These are phyloP conservation scores for Gambusia holbrooki DNA, from an alignment of 2,113 vertebrate species.

Conservation along the genomic window DNA sequence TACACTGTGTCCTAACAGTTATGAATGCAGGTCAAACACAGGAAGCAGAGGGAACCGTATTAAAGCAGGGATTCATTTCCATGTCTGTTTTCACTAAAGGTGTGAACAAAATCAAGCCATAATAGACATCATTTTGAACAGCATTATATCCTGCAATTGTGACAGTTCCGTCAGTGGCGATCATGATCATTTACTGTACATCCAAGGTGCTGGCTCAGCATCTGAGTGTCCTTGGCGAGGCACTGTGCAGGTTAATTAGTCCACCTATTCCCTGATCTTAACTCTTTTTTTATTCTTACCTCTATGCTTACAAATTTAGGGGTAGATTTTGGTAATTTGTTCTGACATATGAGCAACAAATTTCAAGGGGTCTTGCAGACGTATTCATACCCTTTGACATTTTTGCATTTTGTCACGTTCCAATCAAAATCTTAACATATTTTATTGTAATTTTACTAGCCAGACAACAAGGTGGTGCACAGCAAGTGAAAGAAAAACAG, in stretches of 20 bases:
- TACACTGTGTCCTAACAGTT: constrained; percentile 10
- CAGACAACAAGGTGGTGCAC: not conserved
- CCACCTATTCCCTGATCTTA: constrained; percentile 62
- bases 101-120: constrained; percentile 1
- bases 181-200: constrained; percentile 19
- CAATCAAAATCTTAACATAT: not conserved
- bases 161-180: too few species aligned
- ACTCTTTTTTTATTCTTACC: constrained; percentile 29
- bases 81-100: not conserved
- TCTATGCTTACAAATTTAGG: not conserved
- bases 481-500: too few species aligned
- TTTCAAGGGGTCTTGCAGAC: constrained; percentile 1
- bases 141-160: not conserved
- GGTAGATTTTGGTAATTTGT: constrained; percentile 6
- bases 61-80: not conserved
- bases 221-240: constrained; percentile 44
- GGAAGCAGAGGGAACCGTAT: not conserved
- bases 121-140: constrained; percentile 1
- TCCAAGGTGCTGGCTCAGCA: constrained; percentile 70
- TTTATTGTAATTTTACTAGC: not conserved
- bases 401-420: not conserved
- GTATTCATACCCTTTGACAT: not conserved
- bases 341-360: constrained; percentile 8
- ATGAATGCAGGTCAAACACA: constrained; percentile 7
- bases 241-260: constrained; percentile 63